Conservation (phyloP, 2,797 vertebrate genomes). For the Remorina albescens region DNA sequence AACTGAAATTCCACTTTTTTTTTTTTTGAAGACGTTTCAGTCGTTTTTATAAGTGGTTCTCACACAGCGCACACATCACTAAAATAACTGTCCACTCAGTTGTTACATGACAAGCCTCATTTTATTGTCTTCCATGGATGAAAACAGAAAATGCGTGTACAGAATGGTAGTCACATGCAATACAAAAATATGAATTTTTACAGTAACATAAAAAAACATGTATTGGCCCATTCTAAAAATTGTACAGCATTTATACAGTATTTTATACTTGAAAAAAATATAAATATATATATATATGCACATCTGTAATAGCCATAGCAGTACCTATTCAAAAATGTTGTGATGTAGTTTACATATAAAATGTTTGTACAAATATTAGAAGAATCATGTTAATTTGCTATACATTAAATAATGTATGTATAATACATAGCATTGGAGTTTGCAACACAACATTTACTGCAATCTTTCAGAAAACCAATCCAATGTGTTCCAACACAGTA, state of each 20-base stretch:
- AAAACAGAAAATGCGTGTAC: constrained; percentile 85
- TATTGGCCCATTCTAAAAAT: constrained; percentile 84
- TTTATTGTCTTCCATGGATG: constrained; percentile 88
- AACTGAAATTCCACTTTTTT: background rate
- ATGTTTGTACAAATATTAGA: constrained; percentile 87
- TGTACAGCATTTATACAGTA: constrained; percentile 81
- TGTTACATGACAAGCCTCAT: constrained; percentile 82
- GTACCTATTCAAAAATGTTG: constrained; percentile 85
- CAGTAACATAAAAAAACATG: constrained; percentile 86
- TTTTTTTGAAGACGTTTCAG: background rate
- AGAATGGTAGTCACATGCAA: constrained; percentile 87
- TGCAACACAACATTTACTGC: constrained; percentile 75
- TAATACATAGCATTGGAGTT: constrained; percentile 77
- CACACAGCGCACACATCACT: background rate
- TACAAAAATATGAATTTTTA: constrained; percentile 91
- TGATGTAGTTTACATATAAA: constrained; percentile 85
- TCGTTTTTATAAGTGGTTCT: too few species aligned
- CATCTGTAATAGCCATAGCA: constrained; percentile 82
- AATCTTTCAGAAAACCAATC: constrained; percentile 68
- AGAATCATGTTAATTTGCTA: constrained; percentile 78
- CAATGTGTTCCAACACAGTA: constrained; percentile 56
- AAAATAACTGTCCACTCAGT: constrained; percentile 14
- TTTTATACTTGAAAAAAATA: constrained; percentile 87
- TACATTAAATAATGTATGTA: constrained; percentile 88
- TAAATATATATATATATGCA: constrained; percentile 87